Evolutionary conservation across 2,888 invertebrate genomes (phyloP).

Genomic region (Chymomyza fuscimana): DNA sequence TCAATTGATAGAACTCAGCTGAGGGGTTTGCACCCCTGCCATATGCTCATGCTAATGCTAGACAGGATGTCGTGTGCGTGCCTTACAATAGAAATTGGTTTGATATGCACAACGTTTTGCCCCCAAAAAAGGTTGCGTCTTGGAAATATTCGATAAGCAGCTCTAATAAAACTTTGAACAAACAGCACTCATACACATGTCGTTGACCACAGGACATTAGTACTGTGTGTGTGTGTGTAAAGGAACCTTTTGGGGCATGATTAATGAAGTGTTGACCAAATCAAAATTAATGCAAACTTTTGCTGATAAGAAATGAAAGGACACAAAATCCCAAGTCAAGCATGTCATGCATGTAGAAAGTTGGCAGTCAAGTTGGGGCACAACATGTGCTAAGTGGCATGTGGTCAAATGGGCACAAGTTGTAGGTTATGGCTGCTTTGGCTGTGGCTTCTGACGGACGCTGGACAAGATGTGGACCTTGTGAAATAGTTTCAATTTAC

Average conservation of each 20-base stretch:
- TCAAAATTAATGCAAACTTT: conserved; percentile 70
- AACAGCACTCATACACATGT: conserved; percentile 41
- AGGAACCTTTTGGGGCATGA: conserved; percentile 56
- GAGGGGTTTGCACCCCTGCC: neutral
- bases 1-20: conserved; percentile 17
- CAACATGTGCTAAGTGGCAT: conserved; percentile 72
- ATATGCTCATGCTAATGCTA: conserved; percentile 39
- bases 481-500: conserved; percentile 70
- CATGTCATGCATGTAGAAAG: conserved; percentile 35
- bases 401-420: conserved; percentile 56
- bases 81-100: conserved; percentile 31
- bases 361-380: neutral
- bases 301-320: conserved; percentile 48
- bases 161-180: conserved; percentile 52
- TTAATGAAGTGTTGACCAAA: conserved; percentile 78
- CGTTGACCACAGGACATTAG: conserved; percentile 54
- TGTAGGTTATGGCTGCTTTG: neutral
- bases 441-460: conserved; percentile 7
- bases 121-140: conserved; percentile 26
- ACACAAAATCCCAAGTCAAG: conserved; percentile 16
- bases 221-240: conserved; percentile 23
- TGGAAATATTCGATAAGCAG: conserved; percentile 40
- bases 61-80: conserved; percentile 60
- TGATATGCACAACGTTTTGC: neutral
- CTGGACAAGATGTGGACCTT: conserved; percentile 43